Evolutionary conservation across 2,797 vertebrate genomes (phyloP).

Genomic region (Melanogrammus aeglefinus): DNA sequence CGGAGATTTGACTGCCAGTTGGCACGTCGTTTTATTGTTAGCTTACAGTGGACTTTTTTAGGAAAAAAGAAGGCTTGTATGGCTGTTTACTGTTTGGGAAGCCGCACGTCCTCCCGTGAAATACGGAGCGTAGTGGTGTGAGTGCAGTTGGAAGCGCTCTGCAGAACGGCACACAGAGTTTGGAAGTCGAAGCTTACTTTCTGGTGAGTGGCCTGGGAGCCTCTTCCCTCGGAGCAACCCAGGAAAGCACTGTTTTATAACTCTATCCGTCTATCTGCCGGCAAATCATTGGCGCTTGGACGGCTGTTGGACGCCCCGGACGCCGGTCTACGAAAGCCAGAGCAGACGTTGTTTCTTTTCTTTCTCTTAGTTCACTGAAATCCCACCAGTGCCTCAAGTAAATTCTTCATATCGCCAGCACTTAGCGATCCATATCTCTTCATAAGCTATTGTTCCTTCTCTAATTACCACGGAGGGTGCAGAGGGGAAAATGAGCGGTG

Average conservation of each 20-base stretch:
- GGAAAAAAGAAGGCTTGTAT: background rate
- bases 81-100: constrained; percentile 17
- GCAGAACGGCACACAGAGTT: background rate
- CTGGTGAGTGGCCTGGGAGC: background rate
- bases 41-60: constrained; percentile 31
- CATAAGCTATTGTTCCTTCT: constrained; percentile 39
- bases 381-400: constrained; percentile 14
- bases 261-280: background rate
- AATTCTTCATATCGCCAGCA: constrained; percentile 44
- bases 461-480: constrained; percentile 62
- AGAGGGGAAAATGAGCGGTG: constrained; percentile 49
- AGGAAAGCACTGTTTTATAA: background rate
- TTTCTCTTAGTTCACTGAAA: constrained; percentile 30
- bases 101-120: background rate
- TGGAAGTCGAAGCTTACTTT: background rate
- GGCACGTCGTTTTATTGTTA: constrained; percentile 40
- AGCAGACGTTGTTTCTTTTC: constrained; percentile 20
- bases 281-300: too few relatives aligned
- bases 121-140: background rate
- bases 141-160: too few relatives aligned
- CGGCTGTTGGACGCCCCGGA: too few relatives aligned
- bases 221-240: background rate
- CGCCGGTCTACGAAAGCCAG: too few relatives aligned
- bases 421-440: constrained; percentile 50
- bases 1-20: constrained; percentile 37